Evolutionary conservation across 2,113 vertebrate genomes (phyloP), one percentile per base, ranked within the genome.

Genomic region (Dicaeum eximium): DNA sequence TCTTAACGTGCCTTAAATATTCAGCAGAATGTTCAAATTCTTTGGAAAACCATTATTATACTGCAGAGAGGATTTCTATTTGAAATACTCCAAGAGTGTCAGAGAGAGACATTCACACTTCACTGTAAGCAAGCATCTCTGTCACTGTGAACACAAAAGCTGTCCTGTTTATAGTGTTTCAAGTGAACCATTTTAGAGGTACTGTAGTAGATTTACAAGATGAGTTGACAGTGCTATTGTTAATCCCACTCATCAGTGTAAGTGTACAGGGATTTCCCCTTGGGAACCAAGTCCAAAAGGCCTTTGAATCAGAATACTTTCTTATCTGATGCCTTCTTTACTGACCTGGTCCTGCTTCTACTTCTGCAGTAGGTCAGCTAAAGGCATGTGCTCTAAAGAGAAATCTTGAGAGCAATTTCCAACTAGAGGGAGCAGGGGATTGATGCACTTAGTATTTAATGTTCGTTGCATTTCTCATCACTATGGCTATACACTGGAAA

Each of bases 141-240:
- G 37, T 61, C 15, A 1, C 58, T 86, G 57, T 42, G 40, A 77
- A n/a, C 67, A 90, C 35, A 74, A 84, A 94, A 84, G 37, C 15
- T 3, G 3, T 54, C 74, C 62, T 80, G 54, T 90, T 95, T 73
- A 37, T 28, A 69, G 61, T 24, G 31, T 28, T 93, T 53, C 44
- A 81, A 95, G 64, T 86, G 72, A 94, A 74, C 15, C 42, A 11
- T 93, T 86, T 86, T 13, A 82, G 54, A 94, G 56, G 51, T 80
- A 5, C 40, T 31, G 17, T 18, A 57, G 64, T 40, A 42, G 72
- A 44, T 88, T 81, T 64, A 56, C 51, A 91, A 66, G 62, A 64
- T 33, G 30, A 66, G n/a, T 58, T 57, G 64, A 60, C 28, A 58
- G 51, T 31, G 50, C 47, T 86, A 8, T 38, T 81, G 57, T 61